Conservation (phyloP, 2,888 invertebrate species). For the Tholera decimalis region DNA sequence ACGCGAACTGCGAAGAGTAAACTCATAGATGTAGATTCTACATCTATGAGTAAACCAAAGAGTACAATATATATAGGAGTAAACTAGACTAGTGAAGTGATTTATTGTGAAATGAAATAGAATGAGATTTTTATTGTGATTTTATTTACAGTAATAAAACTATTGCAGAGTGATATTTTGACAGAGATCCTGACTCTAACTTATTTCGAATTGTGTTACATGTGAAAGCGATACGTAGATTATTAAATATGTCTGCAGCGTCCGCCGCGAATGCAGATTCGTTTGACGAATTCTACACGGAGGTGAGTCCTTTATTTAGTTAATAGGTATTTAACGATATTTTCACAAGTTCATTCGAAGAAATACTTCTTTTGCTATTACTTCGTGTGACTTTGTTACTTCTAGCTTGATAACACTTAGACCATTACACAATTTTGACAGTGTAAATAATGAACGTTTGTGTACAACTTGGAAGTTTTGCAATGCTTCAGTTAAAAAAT, state of each 20-base stretch:
- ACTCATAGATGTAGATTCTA: too few species aligned
- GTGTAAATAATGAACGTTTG: slow-evolving; percentile 28
- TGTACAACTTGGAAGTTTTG: slow-evolving; percentile 12
- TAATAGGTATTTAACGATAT: slow-evolving; percentile 21
- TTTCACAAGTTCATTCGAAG: not conserved
- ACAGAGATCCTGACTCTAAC: slow-evolving; percentile 1
- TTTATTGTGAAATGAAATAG: slow-evolving; percentile 13
- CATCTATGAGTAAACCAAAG: too few species aligned
- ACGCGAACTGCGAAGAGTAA: not conserved
- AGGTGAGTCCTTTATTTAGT: slow-evolving; percentile 90
- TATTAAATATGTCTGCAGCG: slow-evolving; percentile 75
- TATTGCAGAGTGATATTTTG: slow-evolving; percentile 4
- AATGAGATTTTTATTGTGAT: slow-evolving; percentile 2
- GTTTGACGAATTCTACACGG: slow-evolving; percentile 96
- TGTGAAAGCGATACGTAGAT: slow-evolving; percentile 22
- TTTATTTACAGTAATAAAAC: not conserved
- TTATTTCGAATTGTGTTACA: slow-evolving; percentile 22
- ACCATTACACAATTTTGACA: slow-evolving; percentile 22
- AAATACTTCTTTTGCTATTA: slow-evolving; percentile 9
- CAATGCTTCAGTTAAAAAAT: slow-evolving; percentile 20
- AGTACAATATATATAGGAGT: too few species aligned
- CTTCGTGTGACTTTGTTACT: not conserved
- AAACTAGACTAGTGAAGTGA: slow-evolving; percentile 20
- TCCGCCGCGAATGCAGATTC: slow-evolving; percentile 92
- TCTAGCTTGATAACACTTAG: slow-evolving; percentile 10